Base-by-base conservation (phyloP, 2,888 invertebrate genomes). In the Drosophila lacicola region DNA sequence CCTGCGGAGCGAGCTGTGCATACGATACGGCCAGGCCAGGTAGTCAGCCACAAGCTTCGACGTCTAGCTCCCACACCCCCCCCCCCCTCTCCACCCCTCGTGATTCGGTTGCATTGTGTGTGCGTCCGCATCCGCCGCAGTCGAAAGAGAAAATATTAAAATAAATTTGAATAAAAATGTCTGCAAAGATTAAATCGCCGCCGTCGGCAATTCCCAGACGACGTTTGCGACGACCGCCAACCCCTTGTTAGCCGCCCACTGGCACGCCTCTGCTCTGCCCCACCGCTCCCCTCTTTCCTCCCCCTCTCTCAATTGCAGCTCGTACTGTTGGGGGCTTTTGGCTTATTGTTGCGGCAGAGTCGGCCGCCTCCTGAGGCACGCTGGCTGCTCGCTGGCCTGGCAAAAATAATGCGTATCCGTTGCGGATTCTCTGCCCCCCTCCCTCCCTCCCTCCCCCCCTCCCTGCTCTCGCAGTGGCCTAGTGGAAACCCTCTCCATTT, bases 101-200 rank as follows among this genome's bases (percentile, higher is more conserved):
- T 70, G 76, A 70, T 70, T 82, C 58, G 70, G 60, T 56, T 64
- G 81, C 78, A 83, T 80, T 78, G 83, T 80, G 74, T 29, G 29
- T 29, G 29, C 64, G 57, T 71, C 51, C 78, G 50, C 76, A 75
- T 78, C 82, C 82, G 76, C 8, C 29, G 8, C 60, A 67, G 50
- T 49, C 39, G 39, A 62, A 29, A 62, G 29, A 70, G 47, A 58
- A 80, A 88, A 83, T 79, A 83, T 83, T 82, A 72, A 86, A 89
- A 86, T 86, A 86, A 89, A 86, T 86, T 86, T 86, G 82, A 87
- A 86, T 86, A 82, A 82, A 86, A 89, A 82, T 86, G 88, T 82
- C 89, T 82, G 85, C 88, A 89, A 86, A 86, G 89, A 86, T 86
- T 86, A 86, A 86, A 86, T 86, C 89, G 89, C 85, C 85, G 64